Evolutionary conservation across 2,888 invertebrate genomes (phyloP).

Genomic region (Esperia sulphurella): DNA sequence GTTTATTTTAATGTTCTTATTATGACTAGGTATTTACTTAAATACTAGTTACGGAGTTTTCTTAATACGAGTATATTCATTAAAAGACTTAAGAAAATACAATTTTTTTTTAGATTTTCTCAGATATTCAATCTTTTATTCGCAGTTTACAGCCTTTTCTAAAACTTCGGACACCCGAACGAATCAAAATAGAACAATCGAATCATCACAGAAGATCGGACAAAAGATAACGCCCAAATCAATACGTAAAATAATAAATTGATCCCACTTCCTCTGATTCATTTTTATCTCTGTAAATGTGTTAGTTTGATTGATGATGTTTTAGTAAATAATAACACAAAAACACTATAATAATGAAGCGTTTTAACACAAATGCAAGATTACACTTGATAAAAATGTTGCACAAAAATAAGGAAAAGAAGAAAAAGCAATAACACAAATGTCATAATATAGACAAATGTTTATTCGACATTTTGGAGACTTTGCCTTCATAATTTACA

Average conservation of each 20-base stretch:
- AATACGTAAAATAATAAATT: conserved; percentile 70
- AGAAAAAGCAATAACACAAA: not conserved
- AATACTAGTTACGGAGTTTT: no score
- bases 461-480: no score
- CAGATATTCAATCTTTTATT: no score
- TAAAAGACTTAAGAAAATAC: no score
- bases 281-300: conserved; percentile 63
- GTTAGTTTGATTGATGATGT: conserved; percentile 72
- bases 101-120: no score
- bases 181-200: conserved; percentile 50
- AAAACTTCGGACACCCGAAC: conserved; percentile 30
- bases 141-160: not conserved
- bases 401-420: not conserved
- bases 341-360: not conserved
- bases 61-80: no score
- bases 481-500: no score
- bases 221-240: conserved; percentile 69
- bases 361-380: not conserved
- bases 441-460: no score
- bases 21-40: no score
- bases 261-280: conserved; percentile 62
- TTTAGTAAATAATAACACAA: conserved; percentile 22
- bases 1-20: no score
- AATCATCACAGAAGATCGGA: conserved; percentile 64
- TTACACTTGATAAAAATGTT: not conserved